A percentile compares a stretch with the other conserved stretches of the same genome.
phyloP scores from a whole-genome alignment of 2,797 vertebrate genomes.

The Crocodylus rhombifer region DNA sequence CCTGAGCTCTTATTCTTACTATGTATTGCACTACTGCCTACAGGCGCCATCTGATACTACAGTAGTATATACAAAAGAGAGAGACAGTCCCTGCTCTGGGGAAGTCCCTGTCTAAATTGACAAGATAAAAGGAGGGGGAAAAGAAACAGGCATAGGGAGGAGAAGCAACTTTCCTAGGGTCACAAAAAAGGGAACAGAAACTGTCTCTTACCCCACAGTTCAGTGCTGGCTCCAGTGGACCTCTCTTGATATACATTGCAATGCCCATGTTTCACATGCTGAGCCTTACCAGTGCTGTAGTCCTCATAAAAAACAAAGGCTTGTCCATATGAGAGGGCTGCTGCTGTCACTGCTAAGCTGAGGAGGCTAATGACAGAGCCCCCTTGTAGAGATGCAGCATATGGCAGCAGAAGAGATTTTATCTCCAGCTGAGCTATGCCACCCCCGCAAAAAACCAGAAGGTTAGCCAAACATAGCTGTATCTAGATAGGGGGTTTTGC shows the following conservation, averaged over 20 bases:
- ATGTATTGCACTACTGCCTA: neutral
- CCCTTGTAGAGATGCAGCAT: too few relatives aligned
- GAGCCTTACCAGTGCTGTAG: too few relatives aligned
- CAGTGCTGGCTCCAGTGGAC: neutral
- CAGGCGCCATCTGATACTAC: neutral
- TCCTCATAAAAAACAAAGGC: too few relatives aligned
- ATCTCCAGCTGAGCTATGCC: too few relatives aligned
- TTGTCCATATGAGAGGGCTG: too few relatives aligned
- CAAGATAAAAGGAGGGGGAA: neutral
- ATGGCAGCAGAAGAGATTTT: too few relatives aligned
- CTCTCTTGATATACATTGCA: neutral
- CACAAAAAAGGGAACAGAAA: neutral
- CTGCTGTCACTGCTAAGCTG: too few relatives aligned
- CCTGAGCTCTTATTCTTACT: fast-evolving
- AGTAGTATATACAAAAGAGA: neutral
- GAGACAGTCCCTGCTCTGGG: neutral
- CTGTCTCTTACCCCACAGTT: neutral
- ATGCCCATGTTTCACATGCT: too few relatives aligned
- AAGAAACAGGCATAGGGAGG: neutral
- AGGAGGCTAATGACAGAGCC: too few relatives aligned
- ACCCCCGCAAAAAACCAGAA: too few relatives aligned
- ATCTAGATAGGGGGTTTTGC: too few relatives aligned
- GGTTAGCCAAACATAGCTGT: too few relatives aligned
- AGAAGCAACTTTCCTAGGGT: neutral
- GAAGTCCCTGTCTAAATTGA: neutral